Evolutionary conservation across 2,888 invertebrate genomes (phyloP), one percentile per base, ranked within the genome.

Genomic region (Pediacus dermestoides): DNA sequence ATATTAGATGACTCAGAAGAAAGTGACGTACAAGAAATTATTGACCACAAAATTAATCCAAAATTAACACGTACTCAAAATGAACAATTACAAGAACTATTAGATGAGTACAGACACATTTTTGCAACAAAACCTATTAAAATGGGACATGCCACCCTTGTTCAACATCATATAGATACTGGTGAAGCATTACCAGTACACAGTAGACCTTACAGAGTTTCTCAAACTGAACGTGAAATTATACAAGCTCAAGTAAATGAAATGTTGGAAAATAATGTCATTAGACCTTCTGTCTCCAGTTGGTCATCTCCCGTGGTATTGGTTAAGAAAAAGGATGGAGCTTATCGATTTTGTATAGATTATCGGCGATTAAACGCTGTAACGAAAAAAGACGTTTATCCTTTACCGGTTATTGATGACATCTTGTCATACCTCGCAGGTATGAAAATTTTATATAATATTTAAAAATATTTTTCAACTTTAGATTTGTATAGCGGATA

Each of bases 321-420:
- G 15, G 49, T 45, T 2, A 44, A 41, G 16, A 50, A 50, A 34
- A 50, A 50, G 34, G 39, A 37, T 31, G 58, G 57, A 3, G 51
- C 52, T 12, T 1, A 36, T 3, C 16, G 57, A 18, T 32, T 61
- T 35, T 52, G 48, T 21, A 42, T 61, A 1, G 57, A 58, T 41
- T 66, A 51, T 23, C 38, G 63, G 4, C 33, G 28, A 16, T 31
- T 67, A 1, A 68, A 67, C 40, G 16, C 37, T 1, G 45, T 47
- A 13, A 64, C 61, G 0, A 39, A 55, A 0, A 57, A 58, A 3
- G 59, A 64, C 18, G 28, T 49, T 2, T 61, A 55, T 36, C 62
- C 64, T 0, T 31, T 65, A 6, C 61, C 61, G 1, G 39, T 51
- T 15, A 53, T 66, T 4, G 53, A 60, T n/a, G 64, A 65, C 27